Evolutionary conservation across 1,140 invertebrate genomes (phyloP), one percentile per base, ranked within the genome.

Genomic region (Tetramorium simillimum): DNA sequence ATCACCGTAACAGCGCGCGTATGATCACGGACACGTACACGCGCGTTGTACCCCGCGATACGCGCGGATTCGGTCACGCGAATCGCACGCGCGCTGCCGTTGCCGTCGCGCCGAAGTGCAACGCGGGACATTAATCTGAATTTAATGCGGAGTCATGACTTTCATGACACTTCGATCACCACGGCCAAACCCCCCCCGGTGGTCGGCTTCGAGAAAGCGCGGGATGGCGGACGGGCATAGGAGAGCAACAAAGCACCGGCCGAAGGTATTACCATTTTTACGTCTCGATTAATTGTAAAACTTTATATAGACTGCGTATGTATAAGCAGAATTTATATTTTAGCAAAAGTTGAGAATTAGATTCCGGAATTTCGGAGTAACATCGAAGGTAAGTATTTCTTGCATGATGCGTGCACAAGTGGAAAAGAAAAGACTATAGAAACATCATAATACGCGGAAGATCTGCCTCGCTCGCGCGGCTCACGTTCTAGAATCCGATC

Each of bases 1-100:
- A 94, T 94, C 93, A 92, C 91, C 88, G 91, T 92, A 90, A 92
- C 92, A 43, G 92, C 85, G 89, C 89, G 73, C 76, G 82, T 90
- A 91, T 80, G 90, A 90, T 84, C 90, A 88, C 89, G 90, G 87
- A 86, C 67, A 82, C 67, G 51, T 70, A 76, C 65, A 85, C 78
- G 62, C 73, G 70, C 51, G 63, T 67, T 56, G 76, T 77, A 82
- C 70, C 72, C 72, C 60, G 84, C 87, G 67, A 86, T 82, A 81
- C 86, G 77, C 77, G 56, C 28, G 40, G 46, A 63, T 78, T 53
- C 69, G 51, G 69, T 84, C 80, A 72, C 67, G 80, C 82, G 67
- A 67, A 85, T 85, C 49, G 51, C 60, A 85, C 80, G 43, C 87
- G 81, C 70, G 49, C n/a, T 46, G 28, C 51, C 56, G 33, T 18